These are phyloP conservation scores for Brachymystax lenok DNA, from an alignment of 2,797 vertebrate species.

Conservation along the genomic window DNA sequence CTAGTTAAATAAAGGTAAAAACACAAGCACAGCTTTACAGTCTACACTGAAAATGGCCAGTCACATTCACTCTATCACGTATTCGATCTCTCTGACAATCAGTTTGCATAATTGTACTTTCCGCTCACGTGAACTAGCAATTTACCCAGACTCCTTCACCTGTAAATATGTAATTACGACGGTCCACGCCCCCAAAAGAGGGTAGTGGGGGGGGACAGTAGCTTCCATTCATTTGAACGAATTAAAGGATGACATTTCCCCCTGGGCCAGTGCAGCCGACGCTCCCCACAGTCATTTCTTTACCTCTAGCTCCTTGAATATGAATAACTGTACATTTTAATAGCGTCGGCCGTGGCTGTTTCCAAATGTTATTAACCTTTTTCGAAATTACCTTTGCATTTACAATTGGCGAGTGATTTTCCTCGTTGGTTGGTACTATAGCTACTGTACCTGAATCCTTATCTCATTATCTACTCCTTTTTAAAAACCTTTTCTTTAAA, in stretches of 20 bases:
- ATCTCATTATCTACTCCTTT: not conserved
- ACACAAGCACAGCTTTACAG: not conserved
- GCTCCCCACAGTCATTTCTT: slow-evolving; percentile 54
- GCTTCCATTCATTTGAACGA: slow-evolving; percentile 57
- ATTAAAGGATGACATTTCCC: slow-evolving; percentile 55
- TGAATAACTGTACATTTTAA: slow-evolving; percentile 71
- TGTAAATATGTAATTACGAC: slow-evolving; percentile 62
- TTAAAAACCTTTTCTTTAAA: not conserved
- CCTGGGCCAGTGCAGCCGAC: slow-evolving; percentile 28
- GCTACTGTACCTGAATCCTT: not conserved
- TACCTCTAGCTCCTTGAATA: slow-evolving; percentile 62
- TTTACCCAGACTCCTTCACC: slow-evolving; percentile 42
- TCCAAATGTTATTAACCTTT: slow-evolving; percentile 73
- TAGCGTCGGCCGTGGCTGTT: slow-evolving; percentile 50
- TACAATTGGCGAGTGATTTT: slow-evolving; percentile 47
- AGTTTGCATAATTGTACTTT: slow-evolving; percentile 39
- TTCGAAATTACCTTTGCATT: slow-evolving; percentile 58
- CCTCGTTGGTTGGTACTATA: slow-evolving; percentile 23
- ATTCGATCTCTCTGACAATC: not conserved
- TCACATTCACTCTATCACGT: not conserved
- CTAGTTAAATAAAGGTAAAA: too few species aligned
- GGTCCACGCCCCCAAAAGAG: slow-evolving; percentile 39
- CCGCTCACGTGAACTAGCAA: slow-evolving; percentile 20
- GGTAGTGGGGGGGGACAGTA: slow-evolving; percentile 35
- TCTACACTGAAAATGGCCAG: not conserved